phyloP scores from a whole-genome alignment of 2,797 vertebrate genomes.

The Manis crassicaudata region DNA sequence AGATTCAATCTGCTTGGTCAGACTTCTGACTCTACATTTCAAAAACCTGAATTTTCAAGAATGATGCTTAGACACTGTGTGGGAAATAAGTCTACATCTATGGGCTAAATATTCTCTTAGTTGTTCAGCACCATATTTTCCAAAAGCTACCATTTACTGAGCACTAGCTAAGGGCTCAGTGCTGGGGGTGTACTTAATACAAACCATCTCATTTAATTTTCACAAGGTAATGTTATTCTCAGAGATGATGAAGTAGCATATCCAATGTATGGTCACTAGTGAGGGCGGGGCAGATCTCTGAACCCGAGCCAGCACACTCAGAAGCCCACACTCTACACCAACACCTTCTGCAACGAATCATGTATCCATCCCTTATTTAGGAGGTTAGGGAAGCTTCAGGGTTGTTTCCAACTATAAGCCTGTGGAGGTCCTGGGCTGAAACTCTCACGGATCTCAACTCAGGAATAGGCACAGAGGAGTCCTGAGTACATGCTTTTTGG shows the following conservation, averaged over 20 bases:
- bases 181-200: not conserved
- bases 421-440: slow-evolving; percentile 10
- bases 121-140: not conserved
- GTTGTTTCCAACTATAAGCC: slow-evolving; percentile 33
- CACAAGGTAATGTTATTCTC: not conserved
- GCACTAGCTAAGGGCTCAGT: not conserved
- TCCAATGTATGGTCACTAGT: not conserved
- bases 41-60: not conserved
- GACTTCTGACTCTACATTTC: not conserved
- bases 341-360: not conserved
- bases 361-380: not conserved
- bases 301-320: not conserved
- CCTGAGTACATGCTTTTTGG: slow-evolving; percentile 45
- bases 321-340: not conserved
- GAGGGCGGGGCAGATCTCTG: not conserved
- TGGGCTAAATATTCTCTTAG: not conserved
- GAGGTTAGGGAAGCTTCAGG: not conserved
- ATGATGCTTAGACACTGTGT: not conserved
- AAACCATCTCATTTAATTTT: not conserved
- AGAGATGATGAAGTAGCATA: not conserved
- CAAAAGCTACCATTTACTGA: not conserved
- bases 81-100: not conserved
- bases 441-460: not conserved
- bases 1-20: not conserved
- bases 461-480: not conserved